Evolutionary conservation across 2,797 vertebrate genomes (phyloP).

Genomic region (Staurois parvus): DNA sequence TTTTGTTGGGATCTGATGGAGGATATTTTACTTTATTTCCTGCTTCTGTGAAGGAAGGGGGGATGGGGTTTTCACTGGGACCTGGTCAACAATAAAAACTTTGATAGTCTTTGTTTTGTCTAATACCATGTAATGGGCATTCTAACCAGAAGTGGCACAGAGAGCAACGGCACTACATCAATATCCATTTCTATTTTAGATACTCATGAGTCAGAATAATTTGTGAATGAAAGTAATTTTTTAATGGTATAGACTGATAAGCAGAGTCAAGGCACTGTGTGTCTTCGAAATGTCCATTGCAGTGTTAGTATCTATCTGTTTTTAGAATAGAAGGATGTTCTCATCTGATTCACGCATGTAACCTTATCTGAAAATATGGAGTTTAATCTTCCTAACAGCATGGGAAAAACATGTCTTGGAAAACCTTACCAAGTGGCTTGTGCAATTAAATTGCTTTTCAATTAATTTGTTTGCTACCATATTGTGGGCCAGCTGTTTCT

Average conservation of each 20-base stretch:
- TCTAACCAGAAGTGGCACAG: too few relatives aligned
- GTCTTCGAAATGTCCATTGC: not conserved
- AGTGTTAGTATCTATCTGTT: not conserved
- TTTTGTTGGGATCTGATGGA: too few relatives aligned
- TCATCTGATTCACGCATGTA: not conserved
- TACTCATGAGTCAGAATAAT: too few relatives aligned
- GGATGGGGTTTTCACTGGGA: too few relatives aligned
- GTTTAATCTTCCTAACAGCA: not conserved
- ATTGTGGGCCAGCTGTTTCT: not conserved
- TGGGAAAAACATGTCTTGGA: not conserved
- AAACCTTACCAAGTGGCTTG: not conserved
- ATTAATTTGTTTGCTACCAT: not conserved
- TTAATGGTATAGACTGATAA: not conserved
- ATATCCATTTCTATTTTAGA: too few relatives aligned
- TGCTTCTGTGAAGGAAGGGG: too few relatives aligned
- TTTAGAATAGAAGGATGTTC: not conserved
- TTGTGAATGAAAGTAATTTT: not conserved
- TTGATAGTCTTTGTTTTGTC: too few relatives aligned
- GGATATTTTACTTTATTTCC: too few relatives aligned
- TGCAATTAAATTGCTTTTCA: not conserved
- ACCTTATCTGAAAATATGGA: not conserved
- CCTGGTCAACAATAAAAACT: too few relatives aligned
- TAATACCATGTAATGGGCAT: too few relatives aligned
- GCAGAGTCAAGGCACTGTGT: too few relatives aligned
- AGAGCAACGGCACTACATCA: too few relatives aligned